Base-by-base conservation (phyloP, 2,888 invertebrate genomes). In the Tetragonula carbonaria region DNA sequence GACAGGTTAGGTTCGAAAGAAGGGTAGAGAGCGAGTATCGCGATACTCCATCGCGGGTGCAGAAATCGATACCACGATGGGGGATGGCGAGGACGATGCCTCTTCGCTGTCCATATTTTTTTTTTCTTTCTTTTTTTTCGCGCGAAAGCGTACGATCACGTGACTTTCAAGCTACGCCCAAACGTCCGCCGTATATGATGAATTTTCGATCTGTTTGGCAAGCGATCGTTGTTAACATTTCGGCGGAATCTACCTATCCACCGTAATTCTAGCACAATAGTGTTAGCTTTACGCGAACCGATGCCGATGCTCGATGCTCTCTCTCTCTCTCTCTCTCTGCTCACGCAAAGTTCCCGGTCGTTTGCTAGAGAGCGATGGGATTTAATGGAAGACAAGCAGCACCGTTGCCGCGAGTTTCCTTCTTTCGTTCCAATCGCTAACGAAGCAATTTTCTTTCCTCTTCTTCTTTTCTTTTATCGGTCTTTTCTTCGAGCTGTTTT, bases 51-150 rank as follows among this genome's bases (percentile, higher is more conserved):
- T 88, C 87, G 91, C 92, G 84, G 45, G 45, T 45, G 8, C 88
- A 91, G 91, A 91, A 92, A 92, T 92, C 92, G 92, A 92, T 92
- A 92, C 92, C 8, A 45, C 45, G 45, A 45, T 45, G 45, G 90
- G 88, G 90, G 88, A 88, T 86, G 90, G 88, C 85, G 83, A 85
- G 83, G 62, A 16, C 16, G 51, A 71, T 13, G n/a, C n/a, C 74
- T 78, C 83, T 74, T 84, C 86, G 81, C 28, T 62, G 62, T 90
- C 91, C 91, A 90, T 92, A 92, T 53, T 53, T 4, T 6, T 16
- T 53, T 8, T 38, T 45, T 45, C 45, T 6, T 0, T 14, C 2
- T 59, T 59, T 33, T 3, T 33, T 33, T 33, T 33, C 33, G 33
- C 33, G 33, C 33, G 33, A 33, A 33, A 33, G 5, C 57, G 57